These are phyloP conservation scores for Andrena chrysosceles DNA, from an alignment of 2,888 invertebrate genomes.

Conservation along the genomic window DNA sequence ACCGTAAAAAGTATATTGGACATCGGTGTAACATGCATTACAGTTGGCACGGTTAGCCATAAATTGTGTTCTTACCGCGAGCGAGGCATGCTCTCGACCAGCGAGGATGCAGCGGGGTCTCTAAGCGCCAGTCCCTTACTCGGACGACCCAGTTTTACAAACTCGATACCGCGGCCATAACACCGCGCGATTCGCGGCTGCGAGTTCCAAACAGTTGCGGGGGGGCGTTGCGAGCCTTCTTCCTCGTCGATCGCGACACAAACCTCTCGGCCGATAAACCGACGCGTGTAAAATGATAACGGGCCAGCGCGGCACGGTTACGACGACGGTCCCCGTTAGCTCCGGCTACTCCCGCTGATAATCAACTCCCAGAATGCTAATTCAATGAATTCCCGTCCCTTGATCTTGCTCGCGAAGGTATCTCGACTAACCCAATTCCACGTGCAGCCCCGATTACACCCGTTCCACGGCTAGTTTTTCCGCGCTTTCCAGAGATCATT, in stretches of 20 bases:
- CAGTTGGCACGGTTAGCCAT: conserved; percentile 17
- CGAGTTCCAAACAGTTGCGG: conserved; percentile 39
- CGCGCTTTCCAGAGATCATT: conserved; percentile 33
- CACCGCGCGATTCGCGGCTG: conserved; percentile 8
- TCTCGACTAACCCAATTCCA: conserved; percentile 45
- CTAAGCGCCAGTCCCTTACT: conserved; percentile 37
- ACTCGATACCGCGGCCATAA: conserved; percentile 39
- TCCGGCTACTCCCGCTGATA: background rate
- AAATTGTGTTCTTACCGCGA: conserved; percentile 37
- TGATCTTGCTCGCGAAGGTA: conserved; percentile 32
- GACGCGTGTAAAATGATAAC: conserved; percentile 18
- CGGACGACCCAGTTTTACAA: conserved; percentile 58
- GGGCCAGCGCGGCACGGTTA: background rate
- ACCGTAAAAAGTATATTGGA: conserved; percentile 15
- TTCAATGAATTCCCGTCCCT: conserved; percentile 7
- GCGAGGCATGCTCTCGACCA: conserved; percentile 2
- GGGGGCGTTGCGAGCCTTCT: conserved; percentile 5
- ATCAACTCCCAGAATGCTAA: conserved; percentile 20
- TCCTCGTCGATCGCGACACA: conserved; percentile 42
- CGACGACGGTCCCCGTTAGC: conserved; percentile 29
- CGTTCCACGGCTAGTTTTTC: conserved; percentile 33
- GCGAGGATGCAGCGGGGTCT: conserved; percentile 6
- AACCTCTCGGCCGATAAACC: background rate
- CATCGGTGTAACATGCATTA: conserved; percentile 24
- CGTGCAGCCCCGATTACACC: conserved; percentile 28